Evolutionary conservation across 2,113 vertebrate species (phyloP).

Genomic region (Catharus bicknelli): DNA sequence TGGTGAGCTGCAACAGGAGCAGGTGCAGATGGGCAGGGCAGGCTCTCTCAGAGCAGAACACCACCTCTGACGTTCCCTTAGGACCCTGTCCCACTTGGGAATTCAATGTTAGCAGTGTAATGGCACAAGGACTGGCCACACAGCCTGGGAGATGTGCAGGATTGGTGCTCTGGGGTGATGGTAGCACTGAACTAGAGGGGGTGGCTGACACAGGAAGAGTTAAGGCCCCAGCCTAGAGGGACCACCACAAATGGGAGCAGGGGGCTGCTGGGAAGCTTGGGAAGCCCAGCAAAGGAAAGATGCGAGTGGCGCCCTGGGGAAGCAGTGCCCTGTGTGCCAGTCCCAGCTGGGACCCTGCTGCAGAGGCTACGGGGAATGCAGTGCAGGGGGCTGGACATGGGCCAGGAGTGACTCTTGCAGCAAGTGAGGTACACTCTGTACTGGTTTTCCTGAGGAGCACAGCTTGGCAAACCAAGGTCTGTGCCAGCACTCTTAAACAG

Average conservation of each 20-base stretch:
- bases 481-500: not conserved
- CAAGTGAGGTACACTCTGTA: accelerated
- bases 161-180: not conserved
- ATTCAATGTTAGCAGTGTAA: accelerated
- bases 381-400: not conserved
- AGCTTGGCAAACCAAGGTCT: not conserved
- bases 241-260: not conserved
- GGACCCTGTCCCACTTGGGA: not conserved
- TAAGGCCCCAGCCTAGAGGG: not conserved
- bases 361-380: accelerated
- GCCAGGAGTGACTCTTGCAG: not conserved
- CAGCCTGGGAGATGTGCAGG: too few species aligned
- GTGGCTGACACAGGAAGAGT: not conserved
- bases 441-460: not conserved
- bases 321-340: accelerated
- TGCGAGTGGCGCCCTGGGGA: accelerated
- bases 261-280: not conserved
- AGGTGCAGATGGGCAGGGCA: not conserved
- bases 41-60: not conserved
- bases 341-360: not conserved
- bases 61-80: not conserved
- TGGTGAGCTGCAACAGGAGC: not conserved
- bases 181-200: accelerated
- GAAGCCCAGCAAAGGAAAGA: not conserved
- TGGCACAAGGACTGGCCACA: not conserved